phyloP scores from a whole-genome alignment of 2,888 invertebrate species.

The Anagyrus pseudococci region DNA sequence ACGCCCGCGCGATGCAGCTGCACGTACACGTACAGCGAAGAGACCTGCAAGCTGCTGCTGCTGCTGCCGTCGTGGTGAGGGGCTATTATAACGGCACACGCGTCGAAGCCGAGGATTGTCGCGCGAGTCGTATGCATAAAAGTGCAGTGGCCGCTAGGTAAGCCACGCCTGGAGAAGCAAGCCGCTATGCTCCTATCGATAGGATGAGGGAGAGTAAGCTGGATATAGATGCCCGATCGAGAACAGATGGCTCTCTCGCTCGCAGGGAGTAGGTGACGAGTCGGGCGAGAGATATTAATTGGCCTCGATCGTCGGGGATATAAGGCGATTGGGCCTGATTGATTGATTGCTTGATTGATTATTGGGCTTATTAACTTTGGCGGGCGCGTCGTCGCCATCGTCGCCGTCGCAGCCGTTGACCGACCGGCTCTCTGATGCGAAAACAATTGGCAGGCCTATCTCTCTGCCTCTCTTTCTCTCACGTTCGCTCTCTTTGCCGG shows the following conservation, averaged over 20 bases:
- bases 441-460: slow-evolving; percentile 25
- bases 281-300: slow-evolving; percentile 32
- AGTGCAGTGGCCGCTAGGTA: neutral
- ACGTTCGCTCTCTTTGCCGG: no score
- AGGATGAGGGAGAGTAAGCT: neutral
- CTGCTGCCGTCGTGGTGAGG: no score
- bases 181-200: neutral
- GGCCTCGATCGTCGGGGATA: slow-evolving; percentile 11
- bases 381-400: slow-evolving; percentile 2
- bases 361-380: slow-evolving; percentile 35
- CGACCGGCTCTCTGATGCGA: slow-evolving; percentile 14
- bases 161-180: no score
- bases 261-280: neutral
- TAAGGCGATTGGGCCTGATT: neutral
- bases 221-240: neutral
- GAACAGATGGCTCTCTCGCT: slow-evolving; percentile 13
- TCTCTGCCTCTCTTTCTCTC: neutral
- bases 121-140: neutral
- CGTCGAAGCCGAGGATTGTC: no score
- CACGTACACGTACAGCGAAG: neutral
- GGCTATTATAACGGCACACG: no score
- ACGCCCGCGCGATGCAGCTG: slow-evolving; percentile 4
- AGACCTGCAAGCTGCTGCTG: no score
- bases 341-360: slow-evolving; percentile 30
- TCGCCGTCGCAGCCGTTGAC: no score